These are phyloP conservation scores for Brachionus manjavacas DNA, from an alignment of 1,140 invertebrate species.

Conservation along the genomic window DNA sequence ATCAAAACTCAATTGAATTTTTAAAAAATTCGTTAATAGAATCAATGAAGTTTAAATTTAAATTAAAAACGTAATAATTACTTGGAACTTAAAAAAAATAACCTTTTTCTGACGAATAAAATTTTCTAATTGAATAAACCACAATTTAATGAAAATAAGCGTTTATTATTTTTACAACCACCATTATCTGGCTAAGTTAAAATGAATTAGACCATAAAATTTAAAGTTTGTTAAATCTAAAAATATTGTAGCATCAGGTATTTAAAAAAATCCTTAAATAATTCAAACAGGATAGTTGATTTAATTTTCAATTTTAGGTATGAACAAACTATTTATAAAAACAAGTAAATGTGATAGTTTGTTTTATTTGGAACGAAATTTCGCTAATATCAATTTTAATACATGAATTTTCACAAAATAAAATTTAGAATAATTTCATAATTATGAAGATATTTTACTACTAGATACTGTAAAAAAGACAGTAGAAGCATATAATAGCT, in stretches of 20 bases:
- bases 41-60: no score
- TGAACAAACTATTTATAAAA: neutral
- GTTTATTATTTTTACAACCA: neutral
- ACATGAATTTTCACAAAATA: neutral
- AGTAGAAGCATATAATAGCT: neutral
- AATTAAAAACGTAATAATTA: no score
- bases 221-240: neutral
- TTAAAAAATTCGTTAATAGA: no score
- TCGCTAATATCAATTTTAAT: neutral
- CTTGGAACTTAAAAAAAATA: neutral
- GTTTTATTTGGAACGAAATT: constrained; percentile 18
- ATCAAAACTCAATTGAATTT: no score
- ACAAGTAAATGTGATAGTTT: neutral
- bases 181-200: neutral
- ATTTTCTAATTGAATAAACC: no score
- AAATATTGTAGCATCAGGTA: neutral
- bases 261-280: neutral
- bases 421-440: neutral
- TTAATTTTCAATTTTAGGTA: neutral
- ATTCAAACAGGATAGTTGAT: neutral
- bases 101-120: neutral
- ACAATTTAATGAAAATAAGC: neutral
- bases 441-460: neutral
- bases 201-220: neutral
- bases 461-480: neutral